Evolutionary conservation across 1,140 invertebrate genomes (phyloP).

Genomic region (Papilio polyxenes): DNA sequence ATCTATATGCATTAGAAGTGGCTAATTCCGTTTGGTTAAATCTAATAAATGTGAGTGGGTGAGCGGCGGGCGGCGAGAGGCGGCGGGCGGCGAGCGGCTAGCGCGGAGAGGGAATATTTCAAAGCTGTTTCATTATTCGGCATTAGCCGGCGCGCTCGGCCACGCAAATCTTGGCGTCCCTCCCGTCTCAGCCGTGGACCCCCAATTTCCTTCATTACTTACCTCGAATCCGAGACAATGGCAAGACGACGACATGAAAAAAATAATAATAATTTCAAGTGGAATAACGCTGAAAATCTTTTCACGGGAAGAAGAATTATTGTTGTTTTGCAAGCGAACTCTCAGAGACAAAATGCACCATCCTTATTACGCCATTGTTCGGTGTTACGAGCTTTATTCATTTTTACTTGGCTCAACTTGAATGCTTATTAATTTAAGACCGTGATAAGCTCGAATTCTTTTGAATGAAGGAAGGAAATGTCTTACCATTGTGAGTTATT

Average conservation of each 20-base stretch:
- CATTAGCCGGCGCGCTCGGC: constrained; percentile 71
- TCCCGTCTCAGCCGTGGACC: constrained; percentile 61
- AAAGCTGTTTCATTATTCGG: constrained; percentile 77
- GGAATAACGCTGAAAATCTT: constrained; percentile 81
- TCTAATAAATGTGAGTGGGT: constrained; percentile 71
- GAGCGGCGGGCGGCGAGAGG: constrained; percentile 46
- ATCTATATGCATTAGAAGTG: constrained; percentile 49
- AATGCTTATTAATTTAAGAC: constrained; percentile 81
- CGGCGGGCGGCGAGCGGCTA: constrained; percentile 48
- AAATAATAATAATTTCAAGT: constrained; percentile 80
- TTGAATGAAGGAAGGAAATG: constrained; percentile 75
- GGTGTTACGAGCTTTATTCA: constrained; percentile 78
- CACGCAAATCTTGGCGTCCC: constrained; percentile 76
- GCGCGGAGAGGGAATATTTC: constrained; percentile 59
- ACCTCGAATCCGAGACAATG: constrained; percentile 78
- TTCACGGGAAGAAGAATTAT: constrained; percentile 79
- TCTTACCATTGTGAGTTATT: constrained; percentile 76
- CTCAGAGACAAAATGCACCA: constrained; percentile 79
- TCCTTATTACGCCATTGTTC: constrained; percentile 79
- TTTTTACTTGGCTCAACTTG: constrained; percentile 80
- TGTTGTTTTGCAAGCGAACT: constrained; percentile 79
- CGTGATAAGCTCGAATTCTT: constrained; percentile 79
- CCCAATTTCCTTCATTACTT: constrained; percentile 81
- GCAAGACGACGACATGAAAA: constrained; percentile 78
- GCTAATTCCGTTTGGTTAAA: constrained; percentile 68